phyloP scores from a whole-genome alignment of 2,113 vertebrate genomes.

The Colius striatus region DNA sequence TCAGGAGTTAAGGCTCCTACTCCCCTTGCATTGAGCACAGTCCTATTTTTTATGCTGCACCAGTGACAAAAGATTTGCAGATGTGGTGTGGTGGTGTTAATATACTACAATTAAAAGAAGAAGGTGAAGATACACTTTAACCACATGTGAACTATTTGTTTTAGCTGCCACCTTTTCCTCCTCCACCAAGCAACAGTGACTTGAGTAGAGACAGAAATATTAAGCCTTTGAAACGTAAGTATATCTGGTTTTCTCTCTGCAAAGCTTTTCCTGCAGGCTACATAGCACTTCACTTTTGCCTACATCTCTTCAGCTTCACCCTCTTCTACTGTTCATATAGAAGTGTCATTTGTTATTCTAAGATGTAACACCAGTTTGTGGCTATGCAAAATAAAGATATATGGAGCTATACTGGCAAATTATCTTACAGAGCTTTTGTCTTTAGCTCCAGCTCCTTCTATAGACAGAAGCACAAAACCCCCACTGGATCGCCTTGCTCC shows the following conservation, averaged over 20 bases:
- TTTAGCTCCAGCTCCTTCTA: slow-evolving; percentile 74
- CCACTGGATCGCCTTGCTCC: slow-evolving; percentile 69
- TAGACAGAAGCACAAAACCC: slow-evolving; percentile 87
- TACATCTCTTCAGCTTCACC: neutral
- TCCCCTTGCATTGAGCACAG: neutral
- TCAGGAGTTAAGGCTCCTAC: neutral
- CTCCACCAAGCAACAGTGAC: slow-evolving; percentile 66
- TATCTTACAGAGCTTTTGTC: neutral
- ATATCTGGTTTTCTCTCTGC: neutral
- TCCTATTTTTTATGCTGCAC: neutral
- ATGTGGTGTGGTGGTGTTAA: neutral
- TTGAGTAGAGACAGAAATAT: slow-evolving; percentile 60
- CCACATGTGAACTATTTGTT: neutral
- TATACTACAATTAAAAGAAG: neutral
- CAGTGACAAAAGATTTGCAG: neutral
- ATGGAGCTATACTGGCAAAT: neutral
- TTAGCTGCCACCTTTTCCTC: slow-evolving; percentile 53
- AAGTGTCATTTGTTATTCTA: neutral
- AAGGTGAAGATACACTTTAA: neutral
- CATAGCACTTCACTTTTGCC: neutral
- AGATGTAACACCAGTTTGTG: neutral
- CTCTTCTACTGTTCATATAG: neutral
- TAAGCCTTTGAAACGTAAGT: slow-evolving; percentile 74
- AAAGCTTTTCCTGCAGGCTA: neutral
- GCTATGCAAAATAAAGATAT: neutral